Evolutionary conservation across 2,797 vertebrate species (phyloP).

Genomic region (Enteromius trimaculatus): DNA sequence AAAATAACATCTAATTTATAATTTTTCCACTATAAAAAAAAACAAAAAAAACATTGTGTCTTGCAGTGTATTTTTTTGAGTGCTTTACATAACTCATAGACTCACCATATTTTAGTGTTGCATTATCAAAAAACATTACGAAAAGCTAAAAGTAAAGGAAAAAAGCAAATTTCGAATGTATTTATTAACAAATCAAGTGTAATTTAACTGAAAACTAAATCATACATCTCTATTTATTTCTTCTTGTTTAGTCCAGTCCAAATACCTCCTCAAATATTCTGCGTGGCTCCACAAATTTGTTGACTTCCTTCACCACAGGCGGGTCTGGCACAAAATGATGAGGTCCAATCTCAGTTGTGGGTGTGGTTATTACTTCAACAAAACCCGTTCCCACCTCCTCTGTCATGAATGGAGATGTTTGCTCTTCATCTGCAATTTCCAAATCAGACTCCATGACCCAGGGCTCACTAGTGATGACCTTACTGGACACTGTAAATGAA

Average conservation of each 20-base stretch:
- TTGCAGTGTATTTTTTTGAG: not conserved
- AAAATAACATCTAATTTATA: not conserved
- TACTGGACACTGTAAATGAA: slow-evolving; percentile 1
- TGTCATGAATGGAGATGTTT: not conserved
- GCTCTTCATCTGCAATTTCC: not conserved
- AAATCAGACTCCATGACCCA: slow-evolving; percentile 31
- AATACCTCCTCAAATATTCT: slow-evolving; percentile 56
- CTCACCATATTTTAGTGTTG: not conserved
- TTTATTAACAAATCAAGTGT: slow-evolving; percentile 10
- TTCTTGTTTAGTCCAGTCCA: slow-evolving; percentile 43
- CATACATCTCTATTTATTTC: not conserved
- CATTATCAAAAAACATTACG: not conserved
- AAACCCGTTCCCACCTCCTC: not conserved
- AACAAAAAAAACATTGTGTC: not conserved
- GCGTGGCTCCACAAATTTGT: not conserved
- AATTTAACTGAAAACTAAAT: not conserved
- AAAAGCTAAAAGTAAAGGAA: not conserved
- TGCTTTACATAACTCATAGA: not conserved
- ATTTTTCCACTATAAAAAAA: not conserved
- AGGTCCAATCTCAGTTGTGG: not conserved
- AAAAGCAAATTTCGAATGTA: not conserved
- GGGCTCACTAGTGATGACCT: slow-evolving; percentile 34
- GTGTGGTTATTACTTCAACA: not conserved
- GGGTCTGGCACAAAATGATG: not conserved
- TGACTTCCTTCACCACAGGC: too few relatives aligned